Conservation (phyloP, 2,113 vertebrate genomes). For the Anolis sagrei region DNA sequence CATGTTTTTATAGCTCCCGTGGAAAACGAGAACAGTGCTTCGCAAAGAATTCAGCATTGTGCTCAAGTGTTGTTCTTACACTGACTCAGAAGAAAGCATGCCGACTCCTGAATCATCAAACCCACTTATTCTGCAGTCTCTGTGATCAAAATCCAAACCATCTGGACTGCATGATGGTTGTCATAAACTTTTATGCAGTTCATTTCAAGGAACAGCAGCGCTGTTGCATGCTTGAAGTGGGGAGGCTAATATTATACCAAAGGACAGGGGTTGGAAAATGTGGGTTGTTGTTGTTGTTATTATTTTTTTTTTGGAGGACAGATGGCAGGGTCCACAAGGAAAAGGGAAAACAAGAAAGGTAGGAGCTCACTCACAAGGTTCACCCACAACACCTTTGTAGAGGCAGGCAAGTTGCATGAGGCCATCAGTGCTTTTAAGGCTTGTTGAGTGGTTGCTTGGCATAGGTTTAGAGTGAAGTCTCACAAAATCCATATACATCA, state of each 20-base stretch:
- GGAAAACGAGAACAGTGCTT: not conserved
- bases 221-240: not conserved
- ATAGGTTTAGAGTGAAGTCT: no score
- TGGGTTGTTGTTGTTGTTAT: no score
- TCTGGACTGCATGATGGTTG: not conserved
- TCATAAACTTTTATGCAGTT: not conserved
- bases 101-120: not conserved
- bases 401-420: no score
- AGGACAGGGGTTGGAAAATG: not conserved
- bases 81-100: not conserved
- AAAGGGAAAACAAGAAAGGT: not conserved
- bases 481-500: no score
- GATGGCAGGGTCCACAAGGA: no score
- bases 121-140: not conserved
- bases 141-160: not conserved
- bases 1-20: not conserved
- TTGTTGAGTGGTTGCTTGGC: no score
- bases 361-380: not conserved
- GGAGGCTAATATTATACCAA: slow-evolving; percentile 11
- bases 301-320: no score
- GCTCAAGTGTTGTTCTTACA: not conserved
- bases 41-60: not conserved
- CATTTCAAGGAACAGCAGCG: not conserved
- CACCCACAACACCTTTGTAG: no score
- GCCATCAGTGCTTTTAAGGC: no score